A percentile compares a stretch with the other conserved stretches of the same genome.
Conservation (phyloP, 2,888 invertebrate genomes). For the Trachelus iudaicus region DNA sequence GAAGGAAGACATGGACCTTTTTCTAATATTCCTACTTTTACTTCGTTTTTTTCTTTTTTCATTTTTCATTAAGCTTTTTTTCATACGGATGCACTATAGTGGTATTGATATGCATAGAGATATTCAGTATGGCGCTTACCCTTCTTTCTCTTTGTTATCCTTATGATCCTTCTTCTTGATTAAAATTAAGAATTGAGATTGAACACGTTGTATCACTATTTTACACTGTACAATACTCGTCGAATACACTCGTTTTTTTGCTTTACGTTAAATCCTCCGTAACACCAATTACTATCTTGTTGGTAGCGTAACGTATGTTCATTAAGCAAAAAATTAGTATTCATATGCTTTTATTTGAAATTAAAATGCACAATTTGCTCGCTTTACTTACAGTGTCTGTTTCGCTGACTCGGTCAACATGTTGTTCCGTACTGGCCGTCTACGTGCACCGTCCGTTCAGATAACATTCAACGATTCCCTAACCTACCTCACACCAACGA, state of each 20-base stretch:
- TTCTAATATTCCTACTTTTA: background rate
- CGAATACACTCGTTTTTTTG: background rate
- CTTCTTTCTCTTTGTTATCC: background rate
- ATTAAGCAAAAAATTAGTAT: background rate
- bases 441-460: conserved; percentile 54
- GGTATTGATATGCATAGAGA: background rate
- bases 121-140: background rate
- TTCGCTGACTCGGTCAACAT: conserved; percentile 54
- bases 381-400: conserved; percentile 42
- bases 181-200: background rate
- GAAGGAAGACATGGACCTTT: background rate
- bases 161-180: background rate
- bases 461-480: conserved; percentile 59
- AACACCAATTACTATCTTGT: background rate
- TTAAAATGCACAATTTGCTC: conserved; percentile 25
- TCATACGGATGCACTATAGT: background rate
- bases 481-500: conserved; percentile 56
- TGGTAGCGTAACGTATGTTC: background rate
- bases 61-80: background rate
- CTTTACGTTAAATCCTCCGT: background rate
- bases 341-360: background rate
- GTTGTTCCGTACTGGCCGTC: conserved; percentile 55
- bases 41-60: background rate
- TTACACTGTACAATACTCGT: background rate
- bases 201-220: background rate